These are phyloP conservation scores for Apistogramma diplotaenia DNA, from an alignment of 2,113 vertebrate genomes.

Conservation along the genomic window DNA sequence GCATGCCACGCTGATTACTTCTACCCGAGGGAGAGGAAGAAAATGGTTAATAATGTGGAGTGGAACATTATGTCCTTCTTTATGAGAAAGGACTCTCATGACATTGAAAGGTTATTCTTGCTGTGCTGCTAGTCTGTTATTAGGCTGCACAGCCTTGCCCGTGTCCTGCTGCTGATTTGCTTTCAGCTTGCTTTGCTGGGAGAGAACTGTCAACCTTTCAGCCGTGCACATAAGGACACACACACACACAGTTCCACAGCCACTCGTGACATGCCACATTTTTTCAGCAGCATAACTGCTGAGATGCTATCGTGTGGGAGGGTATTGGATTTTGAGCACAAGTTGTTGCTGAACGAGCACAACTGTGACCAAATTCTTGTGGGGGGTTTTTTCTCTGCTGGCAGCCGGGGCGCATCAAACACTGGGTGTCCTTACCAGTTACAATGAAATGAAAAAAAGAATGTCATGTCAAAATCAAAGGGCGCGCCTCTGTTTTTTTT, in stretches of 20 bases:
- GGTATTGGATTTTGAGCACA: background rate
- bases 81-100: conserved; percentile 1
- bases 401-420: background rate
- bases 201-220: conserved; percentile 6
- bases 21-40: background rate
- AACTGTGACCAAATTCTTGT: background rate
- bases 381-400: background rate
- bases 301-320: background rate
- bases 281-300: background rate
- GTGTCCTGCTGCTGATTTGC: background rate
- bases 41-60: conserved; percentile 8
- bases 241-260: background rate
- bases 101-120: conserved; percentile 16
- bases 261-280: background rate
- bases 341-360: background rate
- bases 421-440: background rate
- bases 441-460: background rate
- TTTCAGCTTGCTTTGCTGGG: background rate
- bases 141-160: conserved; percentile 31
- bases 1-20: background rate
- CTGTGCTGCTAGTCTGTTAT: conserved; percentile 29
- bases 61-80: conserved; percentile 28
- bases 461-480: conserved; percentile 1
- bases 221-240: background rate
- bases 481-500: conserved; percentile 1